These are phyloP conservation scores for Drosophila bocki DNA, from an alignment of 1,140 invertebrate genomes.

Conservation along the genomic window DNA sequence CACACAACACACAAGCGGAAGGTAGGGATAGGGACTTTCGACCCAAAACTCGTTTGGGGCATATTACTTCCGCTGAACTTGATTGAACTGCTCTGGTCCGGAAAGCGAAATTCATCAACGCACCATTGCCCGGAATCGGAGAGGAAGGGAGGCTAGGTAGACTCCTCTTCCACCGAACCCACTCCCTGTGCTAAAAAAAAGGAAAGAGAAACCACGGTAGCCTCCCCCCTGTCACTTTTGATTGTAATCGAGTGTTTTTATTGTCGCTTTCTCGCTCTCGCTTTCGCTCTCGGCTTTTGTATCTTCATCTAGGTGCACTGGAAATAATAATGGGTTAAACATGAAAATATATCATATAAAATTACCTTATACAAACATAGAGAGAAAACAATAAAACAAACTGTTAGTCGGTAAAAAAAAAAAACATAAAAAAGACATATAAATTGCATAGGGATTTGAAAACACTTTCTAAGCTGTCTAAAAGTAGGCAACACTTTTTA, in stretches of 20 bases:
- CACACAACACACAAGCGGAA: not conserved
- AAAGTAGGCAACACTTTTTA: too few species aligned
- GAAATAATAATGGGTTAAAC: not conserved
- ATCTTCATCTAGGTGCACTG: conserved; percentile 40
- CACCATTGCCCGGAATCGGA: conserved; percentile 24
- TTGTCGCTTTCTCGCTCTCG: conserved; percentile 33
- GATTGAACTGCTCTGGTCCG: conserved; percentile 55
- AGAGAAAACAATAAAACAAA: not conserved
- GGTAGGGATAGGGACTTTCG: not conserved
- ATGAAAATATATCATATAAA: not conserved
- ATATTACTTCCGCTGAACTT: conserved; percentile 74
- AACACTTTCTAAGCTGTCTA: too few species aligned
- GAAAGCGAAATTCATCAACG: conserved; percentile 62
- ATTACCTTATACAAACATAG: not conserved
- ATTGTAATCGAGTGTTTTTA: conserved; percentile 81
- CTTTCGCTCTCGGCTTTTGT: not conserved
- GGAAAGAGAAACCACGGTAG: conserved; percentile 22
- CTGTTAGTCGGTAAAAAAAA: not conserved
- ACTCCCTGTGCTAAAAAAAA: conserved; percentile 5
- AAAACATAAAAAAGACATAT: too few species aligned
- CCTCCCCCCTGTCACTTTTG: conserved; percentile 72
- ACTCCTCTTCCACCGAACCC: not conserved
- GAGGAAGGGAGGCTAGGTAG: not conserved
- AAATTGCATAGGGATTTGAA: too few species aligned
- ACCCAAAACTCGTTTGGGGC: conserved; percentile 54